These are phyloP conservation scores for Drosophila mercatorum DNA, from an alignment of 2,888 invertebrate genomes.

Conservation along the genomic window DNA sequence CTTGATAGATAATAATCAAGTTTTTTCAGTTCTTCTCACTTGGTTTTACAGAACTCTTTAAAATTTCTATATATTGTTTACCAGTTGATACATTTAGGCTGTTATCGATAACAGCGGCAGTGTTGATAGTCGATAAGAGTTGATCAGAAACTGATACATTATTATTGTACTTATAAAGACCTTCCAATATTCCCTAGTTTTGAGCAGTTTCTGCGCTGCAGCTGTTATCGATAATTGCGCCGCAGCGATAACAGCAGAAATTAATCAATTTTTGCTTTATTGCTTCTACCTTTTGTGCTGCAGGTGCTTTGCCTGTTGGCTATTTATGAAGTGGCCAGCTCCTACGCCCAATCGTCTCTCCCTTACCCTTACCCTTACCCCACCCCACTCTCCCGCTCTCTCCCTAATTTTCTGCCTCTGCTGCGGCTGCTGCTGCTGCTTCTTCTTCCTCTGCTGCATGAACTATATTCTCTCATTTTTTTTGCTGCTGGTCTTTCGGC, in stretches of 20 bases:
- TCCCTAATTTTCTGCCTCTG: neutral
- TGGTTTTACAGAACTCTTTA: no score
- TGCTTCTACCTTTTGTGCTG: conserved; percentile 6
- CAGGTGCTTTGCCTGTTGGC: conserved; percentile 30
- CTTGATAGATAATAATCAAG: no score
- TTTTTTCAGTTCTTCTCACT: no score
- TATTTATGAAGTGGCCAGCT: conserved; percentile 44
- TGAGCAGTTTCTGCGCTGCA: neutral
- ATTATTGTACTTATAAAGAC: no score
- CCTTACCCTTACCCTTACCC: neutral
- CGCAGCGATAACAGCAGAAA: conserved; percentile 9
- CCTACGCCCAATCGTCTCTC: neutral
- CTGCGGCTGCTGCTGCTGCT: conserved; percentile 29
- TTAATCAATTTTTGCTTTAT: conserved; percentile 27
- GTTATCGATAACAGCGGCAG: neutral
- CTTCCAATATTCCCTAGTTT: neutral
- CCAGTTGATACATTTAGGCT: neutral
- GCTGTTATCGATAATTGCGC: conserved; percentile 6
- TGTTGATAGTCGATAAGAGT: no score
- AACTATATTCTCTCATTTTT: conserved; percentile 14
- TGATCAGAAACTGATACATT: no score
- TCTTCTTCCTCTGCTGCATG: conserved; percentile 8
- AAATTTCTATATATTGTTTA: no score
- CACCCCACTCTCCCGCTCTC: neutral
- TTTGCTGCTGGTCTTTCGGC: conserved; percentile 27